These are phyloP conservation scores for Agrotis segetum DNA, from an alignment of 2,888 invertebrate species.

Conservation along the genomic window DNA sequence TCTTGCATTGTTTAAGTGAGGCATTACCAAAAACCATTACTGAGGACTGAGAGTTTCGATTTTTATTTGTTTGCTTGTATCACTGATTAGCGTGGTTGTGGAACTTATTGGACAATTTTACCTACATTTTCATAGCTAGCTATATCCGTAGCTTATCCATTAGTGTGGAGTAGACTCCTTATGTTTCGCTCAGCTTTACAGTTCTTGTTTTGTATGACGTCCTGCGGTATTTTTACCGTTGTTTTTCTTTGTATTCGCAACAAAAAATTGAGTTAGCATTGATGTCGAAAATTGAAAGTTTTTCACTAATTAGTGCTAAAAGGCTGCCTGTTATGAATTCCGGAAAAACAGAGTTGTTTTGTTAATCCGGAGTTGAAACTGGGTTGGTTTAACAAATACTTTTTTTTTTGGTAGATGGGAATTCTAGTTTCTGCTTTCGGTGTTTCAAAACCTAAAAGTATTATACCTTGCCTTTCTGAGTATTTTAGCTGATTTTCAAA, in stretches of 20 bases:
- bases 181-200: conserved; percentile 19
- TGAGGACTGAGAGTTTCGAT: no score
- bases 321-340: conserved; percentile 16
- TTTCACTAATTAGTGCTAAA: conserved; percentile 39
- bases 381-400: not conserved
- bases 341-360: conserved; percentile 33
- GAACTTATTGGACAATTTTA: not conserved
- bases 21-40: no score
- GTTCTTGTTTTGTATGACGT: not conserved
- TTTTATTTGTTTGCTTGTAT: no score
- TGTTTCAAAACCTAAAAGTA: no score
- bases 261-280: conserved; percentile 12
- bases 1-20: no score
- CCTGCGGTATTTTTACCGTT: conserved; percentile 4
- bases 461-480: no score
- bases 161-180: not conserved
- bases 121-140: not conserved
- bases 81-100: not conserved
- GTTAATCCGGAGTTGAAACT: conserved; percentile 8
- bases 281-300: conserved; percentile 19
- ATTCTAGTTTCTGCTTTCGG: not conserved
- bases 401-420: not conserved
- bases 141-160: not conserved
- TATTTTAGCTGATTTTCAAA: not conserved
- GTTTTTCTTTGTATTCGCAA: conserved; percentile 36